A percentile compares a stretch with the other conserved stretches of the same genome.
These are phyloP conservation scores for Pristionchus exspectatus DNA, from an alignment of 2,888 invertebrate genomes.

Conservation along the genomic window DNA sequence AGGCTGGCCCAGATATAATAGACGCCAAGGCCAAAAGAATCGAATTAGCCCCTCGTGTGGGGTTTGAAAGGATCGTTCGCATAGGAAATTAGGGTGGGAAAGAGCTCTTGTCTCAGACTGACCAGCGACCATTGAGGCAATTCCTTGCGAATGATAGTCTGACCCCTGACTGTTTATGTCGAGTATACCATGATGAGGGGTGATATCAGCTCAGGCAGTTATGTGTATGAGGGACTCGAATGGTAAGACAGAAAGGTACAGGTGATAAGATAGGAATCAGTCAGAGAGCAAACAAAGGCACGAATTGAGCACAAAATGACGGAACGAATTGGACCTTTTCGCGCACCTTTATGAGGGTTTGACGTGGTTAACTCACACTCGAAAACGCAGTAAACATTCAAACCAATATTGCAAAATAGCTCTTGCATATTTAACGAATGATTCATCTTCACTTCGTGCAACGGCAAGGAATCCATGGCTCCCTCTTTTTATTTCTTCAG, in stretches of 20 bases:
- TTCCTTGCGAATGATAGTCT: neutral
- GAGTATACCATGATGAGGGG: neutral
- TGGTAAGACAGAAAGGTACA: too few species aligned
- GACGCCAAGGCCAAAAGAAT: too few species aligned
- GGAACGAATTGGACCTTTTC: neutral
- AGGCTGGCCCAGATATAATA: neutral
- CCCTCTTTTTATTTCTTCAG: neutral
- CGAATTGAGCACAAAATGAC: neutral
- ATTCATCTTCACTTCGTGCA: neutral
- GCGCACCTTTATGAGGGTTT: too few species aligned
- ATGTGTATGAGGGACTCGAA: neutral
- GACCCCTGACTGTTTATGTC: neutral
- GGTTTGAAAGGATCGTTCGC: too few species aligned
- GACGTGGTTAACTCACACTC: too few species aligned
- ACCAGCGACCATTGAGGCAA: too few species aligned
- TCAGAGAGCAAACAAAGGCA: neutral
- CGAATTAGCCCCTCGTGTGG: too few species aligned
- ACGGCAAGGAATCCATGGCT: neutral
- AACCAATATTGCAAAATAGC: too few species aligned
- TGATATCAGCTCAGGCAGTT: conserved; percentile 13
- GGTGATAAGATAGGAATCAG: neutral
- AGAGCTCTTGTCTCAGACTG: too few species aligned
- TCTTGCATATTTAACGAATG: too few species aligned
- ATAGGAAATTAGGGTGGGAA: too few species aligned
- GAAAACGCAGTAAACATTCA: too few species aligned